A percentile compares a stretch with the other conserved stretches of the same genome.
These are phyloP conservation scores for Aphyosemion australe DNA, from an alignment of 2,113 vertebrate genomes.

Conservation along the genomic window DNA sequence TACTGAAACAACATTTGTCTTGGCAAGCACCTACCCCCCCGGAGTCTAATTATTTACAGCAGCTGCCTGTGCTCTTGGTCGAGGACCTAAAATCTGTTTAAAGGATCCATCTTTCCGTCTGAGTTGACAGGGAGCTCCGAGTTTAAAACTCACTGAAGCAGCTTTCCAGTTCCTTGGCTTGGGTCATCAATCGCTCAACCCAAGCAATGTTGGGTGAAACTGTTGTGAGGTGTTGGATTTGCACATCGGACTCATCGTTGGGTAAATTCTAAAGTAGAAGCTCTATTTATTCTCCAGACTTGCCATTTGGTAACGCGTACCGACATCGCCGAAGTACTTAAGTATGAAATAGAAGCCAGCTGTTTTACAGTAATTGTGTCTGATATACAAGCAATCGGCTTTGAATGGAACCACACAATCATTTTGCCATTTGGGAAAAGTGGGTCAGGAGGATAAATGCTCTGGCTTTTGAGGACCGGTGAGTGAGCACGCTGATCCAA, in stretches of 20 bases:
- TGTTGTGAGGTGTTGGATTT: slow-evolving; percentile 24
- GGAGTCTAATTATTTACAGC: slow-evolving; percentile 76
- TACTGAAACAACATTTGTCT: slow-evolving; percentile 79
- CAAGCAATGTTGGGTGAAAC: slow-evolving; percentile 20
- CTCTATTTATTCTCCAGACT: slow-evolving; percentile 14
- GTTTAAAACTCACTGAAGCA: slow-evolving; percentile 32
- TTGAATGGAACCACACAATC: slow-evolving; percentile 27
- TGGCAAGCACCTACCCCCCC: slow-evolving; percentile 64
- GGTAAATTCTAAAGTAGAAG: slow-evolving; percentile 4
- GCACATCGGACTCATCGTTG: slow-evolving; percentile 22
- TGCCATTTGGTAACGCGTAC: slow-evolving; percentile 7
- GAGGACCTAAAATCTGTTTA: slow-evolving; percentile 69
- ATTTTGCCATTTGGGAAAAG: slow-evolving; percentile 41
- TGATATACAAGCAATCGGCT: slow-evolving; percentile 29
- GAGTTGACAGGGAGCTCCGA: slow-evolving; percentile 34
- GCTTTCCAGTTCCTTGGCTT: slow-evolving; percentile 31
- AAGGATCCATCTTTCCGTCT: slow-evolving; percentile 54
- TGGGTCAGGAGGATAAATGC: slow-evolving; percentile 28
- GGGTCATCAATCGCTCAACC: slow-evolving; percentile 50
- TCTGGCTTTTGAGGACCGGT: slow-evolving; percentile 7
- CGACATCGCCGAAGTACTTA: neutral
- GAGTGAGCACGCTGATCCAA: slow-evolving; percentile 16
- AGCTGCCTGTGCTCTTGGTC: slow-evolving; percentile 77
- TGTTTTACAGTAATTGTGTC: slow-evolving; percentile 33
- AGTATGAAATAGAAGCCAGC: slow-evolving; percentile 36